Base-by-base conservation (phyloP, 2,888 invertebrate species). In the Alitta virens region DNA sequence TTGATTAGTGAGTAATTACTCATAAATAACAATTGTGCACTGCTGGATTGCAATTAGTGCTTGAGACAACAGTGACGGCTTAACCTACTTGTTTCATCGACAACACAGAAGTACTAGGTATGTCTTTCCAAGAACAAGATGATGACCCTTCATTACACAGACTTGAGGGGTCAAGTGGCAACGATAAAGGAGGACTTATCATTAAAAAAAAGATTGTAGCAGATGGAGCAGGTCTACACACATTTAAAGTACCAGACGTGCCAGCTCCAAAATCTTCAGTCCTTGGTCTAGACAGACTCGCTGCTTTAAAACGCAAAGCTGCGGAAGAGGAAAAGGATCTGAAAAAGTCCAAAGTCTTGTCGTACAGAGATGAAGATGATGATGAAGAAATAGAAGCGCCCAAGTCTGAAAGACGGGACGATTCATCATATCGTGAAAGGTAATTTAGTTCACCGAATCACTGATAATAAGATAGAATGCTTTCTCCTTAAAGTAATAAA, bases 251-350 rank as follows among this genome's bases (percentile, higher is more conserved):
- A 21, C 62, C 60, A 2, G 62, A 62, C 21, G 18, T n/a, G 26
- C 62, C 60, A 2, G 23, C 60, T 7, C 68, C 72, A 1, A 66
- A 65, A 54, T 56, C 64, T 21, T 84, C 83, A 2, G 62, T 81
- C 14, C 71, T 83, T 9, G 84, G 84, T 0, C 69, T 84, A 33
- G 84, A 84, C 63, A 75, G 71, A 65, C 70, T 84, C 14, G 84
- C 83, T 9, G 79, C 77, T 2, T 75, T 72, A 12, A 83, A 83
- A 67, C 70, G 82, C 9, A 74, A 72, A 24, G 68, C 69, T 40
- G 59, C 64, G 18, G 68, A 66, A 38, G 63, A 64, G 21, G 67
- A 66, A 21, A n/a, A 33, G 12, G 68, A 67, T 23, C 12, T 7
- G 5, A 78, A 77, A 64, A 71, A 74, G 57, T 78, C 78, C 1